Percentiles rank a stretch among this genome's conserved stretches.
phyloP scores from a whole-genome alignment of 2,888 invertebrate species.

The Ptilodon capucinus region DNA sequence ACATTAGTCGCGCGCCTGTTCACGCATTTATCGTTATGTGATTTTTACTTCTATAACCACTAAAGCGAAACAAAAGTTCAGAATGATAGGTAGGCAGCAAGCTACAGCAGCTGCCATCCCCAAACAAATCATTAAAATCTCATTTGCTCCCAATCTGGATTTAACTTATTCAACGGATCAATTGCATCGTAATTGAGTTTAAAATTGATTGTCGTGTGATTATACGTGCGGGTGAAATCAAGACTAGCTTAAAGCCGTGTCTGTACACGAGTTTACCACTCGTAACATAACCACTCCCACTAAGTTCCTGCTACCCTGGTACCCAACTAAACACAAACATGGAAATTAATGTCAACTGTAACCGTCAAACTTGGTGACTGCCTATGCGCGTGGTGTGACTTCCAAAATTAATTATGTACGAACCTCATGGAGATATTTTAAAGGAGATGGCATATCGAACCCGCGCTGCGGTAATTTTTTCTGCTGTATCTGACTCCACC shows the following conservation, averaged over 20 bases:
- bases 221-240: neutral
- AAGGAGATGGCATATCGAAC: too few relatives aligned
- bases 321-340: neutral
- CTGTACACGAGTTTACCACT: too few relatives aligned
- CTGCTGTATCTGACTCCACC: too few relatives aligned
- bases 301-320: too few relatives aligned
- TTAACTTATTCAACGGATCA: conserved; percentile 31
- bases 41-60: neutral
- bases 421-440: too few relatives aligned
- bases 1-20: too few relatives aligned
- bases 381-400: too few relatives aligned
- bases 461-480: too few relatives aligned
- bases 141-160: conserved; percentile 19
- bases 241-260: too few relatives aligned
- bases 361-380: neutral
- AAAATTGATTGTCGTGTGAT: conserved; percentile 29
- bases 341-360: neutral
- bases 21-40: neutral
- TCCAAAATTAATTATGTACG: too few relatives aligned
- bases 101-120: neutral
- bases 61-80: neutral
- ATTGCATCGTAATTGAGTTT: conserved; percentile 39
- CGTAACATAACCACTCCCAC: too few relatives aligned
- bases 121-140: conserved; percentile 16
- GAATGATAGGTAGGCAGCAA: too few relatives aligned